Conservation (phyloP, 2,113 vertebrate genomes). For the Nannospalax galili region DNA sequence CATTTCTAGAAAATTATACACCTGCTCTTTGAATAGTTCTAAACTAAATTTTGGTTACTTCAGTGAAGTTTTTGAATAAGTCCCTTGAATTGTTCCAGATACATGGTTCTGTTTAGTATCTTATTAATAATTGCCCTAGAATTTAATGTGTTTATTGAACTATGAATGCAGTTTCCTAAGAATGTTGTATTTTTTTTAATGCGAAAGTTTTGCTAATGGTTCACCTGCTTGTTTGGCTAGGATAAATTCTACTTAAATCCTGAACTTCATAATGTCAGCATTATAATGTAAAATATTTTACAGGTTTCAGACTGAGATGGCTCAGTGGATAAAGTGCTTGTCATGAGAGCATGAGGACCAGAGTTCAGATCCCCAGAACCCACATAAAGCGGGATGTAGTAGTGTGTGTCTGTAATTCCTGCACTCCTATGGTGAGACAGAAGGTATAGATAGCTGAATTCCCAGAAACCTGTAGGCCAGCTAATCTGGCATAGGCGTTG, state of each 20-base stretch:
- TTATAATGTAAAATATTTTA: constrained; percentile 25
- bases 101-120: constrained; percentile 64
- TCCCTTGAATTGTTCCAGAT: constrained; percentile 65
- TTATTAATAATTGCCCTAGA: constrained; percentile 63
- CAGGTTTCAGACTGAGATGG: not conserved
- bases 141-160: constrained; percentile 56
- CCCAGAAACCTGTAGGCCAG: not conserved
- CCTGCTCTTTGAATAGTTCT: constrained; percentile 62
- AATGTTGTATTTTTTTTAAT: constrained; percentile 47
- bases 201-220: constrained; percentile 56
- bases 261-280: constrained; percentile 39
- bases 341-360: not conserved
- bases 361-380: not conserved
- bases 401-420: not conserved
- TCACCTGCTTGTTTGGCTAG: constrained; percentile 51
- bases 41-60: constrained; percentile 68
- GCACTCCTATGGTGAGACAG: not conserved
- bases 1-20: constrained; percentile 67
- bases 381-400: not conserved
- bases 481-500: not conserved
- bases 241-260: constrained; percentile 49
- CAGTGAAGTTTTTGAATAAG: constrained; percentile 67
- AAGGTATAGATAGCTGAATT: not conserved
- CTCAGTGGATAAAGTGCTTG: not conserved
- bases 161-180: constrained; percentile 62